Conservation (phyloP, 1,140 invertebrate species). For the Zaprionus vittiger region DNA sequence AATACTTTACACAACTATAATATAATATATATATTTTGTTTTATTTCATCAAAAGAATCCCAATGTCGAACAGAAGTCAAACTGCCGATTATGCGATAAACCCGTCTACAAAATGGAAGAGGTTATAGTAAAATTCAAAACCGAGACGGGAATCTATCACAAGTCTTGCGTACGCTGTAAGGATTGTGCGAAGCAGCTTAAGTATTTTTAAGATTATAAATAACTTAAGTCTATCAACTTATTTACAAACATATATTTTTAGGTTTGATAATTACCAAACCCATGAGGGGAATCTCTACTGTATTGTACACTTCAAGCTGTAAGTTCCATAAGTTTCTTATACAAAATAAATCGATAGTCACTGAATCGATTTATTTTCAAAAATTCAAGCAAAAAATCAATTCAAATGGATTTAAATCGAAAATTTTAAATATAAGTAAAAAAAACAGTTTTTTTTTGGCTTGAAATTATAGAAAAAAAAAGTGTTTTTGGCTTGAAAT, state of each 20-base stretch:
- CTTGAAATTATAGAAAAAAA: too few relatives aligned
- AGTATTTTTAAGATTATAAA: conserved; percentile 85
- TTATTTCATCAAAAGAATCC: conserved; percentile 40
- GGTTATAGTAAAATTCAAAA: conserved; percentile 87
- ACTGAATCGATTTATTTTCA: too few relatives aligned
- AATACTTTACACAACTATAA: neutral
- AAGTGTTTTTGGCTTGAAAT: too few relatives aligned
- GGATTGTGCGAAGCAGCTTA: conserved; percentile 95
- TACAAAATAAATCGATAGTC: too few relatives aligned
- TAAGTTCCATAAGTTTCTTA: conserved; percentile 12
- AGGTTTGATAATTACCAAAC: conserved; percentile 96
- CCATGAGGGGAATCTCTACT: conserved; percentile 94
- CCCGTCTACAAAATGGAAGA: conserved; percentile 97
- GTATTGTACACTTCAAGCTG: conserved; percentile 96
- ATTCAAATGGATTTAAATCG: too few relatives aligned
- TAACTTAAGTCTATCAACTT: neutral
- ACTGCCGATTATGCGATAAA: conserved; percentile 93
- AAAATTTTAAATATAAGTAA: too few relatives aligned
- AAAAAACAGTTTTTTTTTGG: too few relatives aligned
- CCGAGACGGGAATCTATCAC: conserved; percentile 94
- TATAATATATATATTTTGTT: neutral
- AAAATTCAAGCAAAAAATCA: too few relatives aligned
- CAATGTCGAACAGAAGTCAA: conserved; percentile 83
- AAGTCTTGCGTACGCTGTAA: conserved; percentile 96
- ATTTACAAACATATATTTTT: conserved; percentile 71